Base-by-base conservation (phyloP, 2,888 invertebrate genomes). In the Xestia ashworthii region DNA sequence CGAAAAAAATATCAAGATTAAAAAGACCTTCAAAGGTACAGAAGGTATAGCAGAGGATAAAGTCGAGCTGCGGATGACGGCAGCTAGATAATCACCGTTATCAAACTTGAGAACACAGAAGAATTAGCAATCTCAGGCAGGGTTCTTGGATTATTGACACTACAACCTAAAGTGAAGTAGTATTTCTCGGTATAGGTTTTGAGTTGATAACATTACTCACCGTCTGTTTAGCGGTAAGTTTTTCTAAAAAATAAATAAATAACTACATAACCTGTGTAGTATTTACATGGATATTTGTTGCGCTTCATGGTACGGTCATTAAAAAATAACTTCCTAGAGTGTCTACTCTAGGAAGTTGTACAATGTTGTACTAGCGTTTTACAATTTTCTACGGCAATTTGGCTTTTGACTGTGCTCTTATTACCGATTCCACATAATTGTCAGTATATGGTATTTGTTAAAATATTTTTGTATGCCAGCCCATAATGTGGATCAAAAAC, bases 331-430 rank as follows among this genome's bases (percentile, higher is more conserved):
- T 32, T 32, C 32, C 32, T 32, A 32, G 32, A 32, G 32, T 32
- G 32, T 32, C 32, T 32, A 32, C 32, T 32, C 32, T 32, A 32
- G 32, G 32, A 32, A 32, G 32, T 32, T 32, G 32, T 32, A 32
- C 32, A 32, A 32, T 32, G 32, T 32, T 32, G 32, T 32, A 32
- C 32, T 32, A 32, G 32, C 32, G 32, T 32, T 32, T 32, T 60
- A 16, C 48, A 44, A 76, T 76, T 76, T 76, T 19, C 66, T 66
- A 76, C 25, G 66, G 55, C 22, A 76, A 67, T 76, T 69, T 55
- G 22, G 22, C 22, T n/a, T n/a, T n/a, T 55, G 11, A 55, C n/a
- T 12, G 53, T n/a, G 55, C 55, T 55, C 55, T 55, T 55, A 9
- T 11, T 53, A n/a, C 53, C 53, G 53, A 22, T 53, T 22, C 22